Base-by-base conservation (phyloP, 2,113 vertebrate species). In the Pipra filicauda region DNA sequence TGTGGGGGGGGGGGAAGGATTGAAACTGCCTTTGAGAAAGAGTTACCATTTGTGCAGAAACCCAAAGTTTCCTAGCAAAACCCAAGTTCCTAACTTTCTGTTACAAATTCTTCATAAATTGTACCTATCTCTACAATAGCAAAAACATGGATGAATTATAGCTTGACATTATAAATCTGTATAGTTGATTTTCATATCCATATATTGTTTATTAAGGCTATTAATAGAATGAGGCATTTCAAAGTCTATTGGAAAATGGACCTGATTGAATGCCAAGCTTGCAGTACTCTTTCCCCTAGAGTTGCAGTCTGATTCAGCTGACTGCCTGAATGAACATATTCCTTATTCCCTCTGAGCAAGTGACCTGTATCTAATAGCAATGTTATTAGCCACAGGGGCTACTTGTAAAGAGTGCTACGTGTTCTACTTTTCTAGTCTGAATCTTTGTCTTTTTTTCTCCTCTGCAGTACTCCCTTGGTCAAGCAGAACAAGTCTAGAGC, bases 361-460 rank as follows among this genome's bases (percentile, higher is more conserved):
- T 94, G 93, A 92, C 55, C 76, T 91, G 84, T 84, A 41, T 67
- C 91, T 84, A 92, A 91, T 55, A 78, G 72, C 59, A 84, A 7
- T 12, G 51, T 67, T 89, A 89, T 52, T 95, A 95, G 59, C 41
- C 46, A 86, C 58, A 66, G 46, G 89, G 26, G 22, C 64, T 67
- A 21, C 46, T 51, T 92, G 57, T 26, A 57, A 15, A 57, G 16
- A 77, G 23, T 43, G 23, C 28, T 85, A 41, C 4, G 9, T 71
- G 55, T 55, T 91, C 73, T 85, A 59, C 31, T 87, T 95, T 81
- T 74, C 43, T 55, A 51, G 33, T 65, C 39, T 81, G 58, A 88
- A 65, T 69, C 35, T 58, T 67, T 44, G 35, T 21, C 17, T 22
- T 83, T 92, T 62, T 80, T 94, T 58, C 35, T 80, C 15, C 12